Evolutionary conservation across 2,113 vertebrate genomes (phyloP).

Genomic region (Chloebia gouldiae): DNA sequence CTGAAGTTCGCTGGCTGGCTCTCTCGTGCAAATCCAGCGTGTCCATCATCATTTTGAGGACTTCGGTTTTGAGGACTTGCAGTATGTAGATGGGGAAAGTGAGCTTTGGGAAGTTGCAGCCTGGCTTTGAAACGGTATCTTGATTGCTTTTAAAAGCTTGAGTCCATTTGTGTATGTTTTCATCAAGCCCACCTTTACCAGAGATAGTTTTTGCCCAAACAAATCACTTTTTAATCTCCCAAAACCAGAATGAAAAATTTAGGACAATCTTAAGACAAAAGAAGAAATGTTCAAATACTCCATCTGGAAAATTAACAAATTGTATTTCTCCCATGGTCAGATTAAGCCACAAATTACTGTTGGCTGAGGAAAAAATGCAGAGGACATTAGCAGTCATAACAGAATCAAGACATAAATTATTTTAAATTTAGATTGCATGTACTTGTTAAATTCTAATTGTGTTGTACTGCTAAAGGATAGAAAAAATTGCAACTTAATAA

Average conservation of each 20-base stretch:
- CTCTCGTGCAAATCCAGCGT: not conserved
- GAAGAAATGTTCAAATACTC: not conserved
- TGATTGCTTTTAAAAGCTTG: not conserved
- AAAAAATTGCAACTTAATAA: not conserved
- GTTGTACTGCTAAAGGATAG: not conserved
- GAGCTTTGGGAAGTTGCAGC: not conserved
- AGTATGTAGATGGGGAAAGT: not conserved
- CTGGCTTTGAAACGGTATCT: not conserved
- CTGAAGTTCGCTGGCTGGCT: no score
- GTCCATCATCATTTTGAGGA: not conserved
- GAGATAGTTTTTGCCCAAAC: not conserved
- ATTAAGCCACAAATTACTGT: not conserved
- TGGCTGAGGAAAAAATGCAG: not conserved
- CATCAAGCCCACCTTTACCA: not conserved
- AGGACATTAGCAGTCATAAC: not conserved
- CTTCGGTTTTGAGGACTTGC: not conserved
- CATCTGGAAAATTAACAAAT: not conserved
- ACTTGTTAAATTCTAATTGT: not conserved
- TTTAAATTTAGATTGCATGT: not conserved
- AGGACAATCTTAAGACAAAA: not conserved
- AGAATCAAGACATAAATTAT: not conserved
- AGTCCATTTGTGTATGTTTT: not conserved
- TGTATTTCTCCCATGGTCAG: not conserved
- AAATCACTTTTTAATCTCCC: not conserved
- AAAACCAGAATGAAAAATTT: not conserved